Percentiles rank a stretch among this genome's conserved stretches.
These are phyloP conservation scores for Oreochromis aureus DNA, from an alignment of 2,113 vertebrate genomes.

Conservation along the genomic window DNA sequence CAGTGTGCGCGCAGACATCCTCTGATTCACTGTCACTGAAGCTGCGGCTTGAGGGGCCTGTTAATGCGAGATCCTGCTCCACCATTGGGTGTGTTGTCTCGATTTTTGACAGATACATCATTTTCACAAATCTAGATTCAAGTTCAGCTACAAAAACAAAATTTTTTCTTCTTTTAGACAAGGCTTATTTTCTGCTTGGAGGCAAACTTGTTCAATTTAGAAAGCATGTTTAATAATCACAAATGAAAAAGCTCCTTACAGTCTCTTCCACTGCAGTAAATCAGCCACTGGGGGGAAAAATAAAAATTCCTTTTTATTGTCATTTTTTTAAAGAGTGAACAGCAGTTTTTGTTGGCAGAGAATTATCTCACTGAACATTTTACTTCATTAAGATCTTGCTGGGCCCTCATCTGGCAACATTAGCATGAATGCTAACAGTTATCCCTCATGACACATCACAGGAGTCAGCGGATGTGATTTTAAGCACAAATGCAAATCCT, in stretches of 20 bases:
- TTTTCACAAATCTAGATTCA: neutral
- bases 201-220: neutral
- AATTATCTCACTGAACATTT: neutral
- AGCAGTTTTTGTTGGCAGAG: neutral
- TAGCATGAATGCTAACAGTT: constrained; percentile 17
- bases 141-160: neutral
- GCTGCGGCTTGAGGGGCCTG: constrained; percentile 14
- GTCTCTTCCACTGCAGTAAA: neutral
- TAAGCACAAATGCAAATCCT: constrained; percentile 10
- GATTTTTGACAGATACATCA: neutral
- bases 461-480: neutral
- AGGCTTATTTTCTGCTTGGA: constrained; percentile 3
- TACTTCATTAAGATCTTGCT: neutral
- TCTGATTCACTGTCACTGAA: constrained; percentile 35
- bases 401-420: neutral
- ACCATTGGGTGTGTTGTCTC: constrained; percentile 12
- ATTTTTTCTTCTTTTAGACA: neutral
- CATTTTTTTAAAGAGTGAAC: neutral
- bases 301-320: neutral
- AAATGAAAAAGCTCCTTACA: neutral
- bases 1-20: neutral
- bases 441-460: neutral
- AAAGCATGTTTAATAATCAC: neutral
- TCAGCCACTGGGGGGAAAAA: neutral
- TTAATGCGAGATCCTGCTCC: constrained; percentile 17